Evolutionary conservation across 2,888 invertebrate genomes (phyloP), one percentile per base, ranked within the genome.

Genomic region (Nymphalis polychloros): DNA sequence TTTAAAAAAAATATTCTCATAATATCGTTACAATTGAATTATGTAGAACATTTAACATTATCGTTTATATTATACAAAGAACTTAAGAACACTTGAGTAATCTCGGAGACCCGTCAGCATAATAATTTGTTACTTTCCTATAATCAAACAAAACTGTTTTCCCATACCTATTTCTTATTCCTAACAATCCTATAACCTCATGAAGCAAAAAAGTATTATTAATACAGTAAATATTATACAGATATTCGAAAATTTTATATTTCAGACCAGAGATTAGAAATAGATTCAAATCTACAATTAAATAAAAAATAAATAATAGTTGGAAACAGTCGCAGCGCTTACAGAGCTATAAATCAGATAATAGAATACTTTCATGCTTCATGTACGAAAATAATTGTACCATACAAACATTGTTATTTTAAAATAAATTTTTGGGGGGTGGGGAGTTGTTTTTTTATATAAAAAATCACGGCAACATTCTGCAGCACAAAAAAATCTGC

Each of bases 131-230:
- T 77, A 75, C 74, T 85, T 84, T 84, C 86, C 84, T 86, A 85
- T 84, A 79, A 84, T 81, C 80, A 84, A 86, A 87, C 81, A 80
- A 86, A 87, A 84, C 82, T 81, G 86, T 83, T 81, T 57, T 84
- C 81, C 86, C 86, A 84, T 88, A 89, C 85, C 89, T 90, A 90
- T 86, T 83, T 84, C 84, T 86, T 89, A 89, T 79, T 84, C 84
- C 89, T 90, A 90, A 88, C 86, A 84, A 84, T 86, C 86, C 87
- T 89, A 89, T 86, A 81, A 90, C 83, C 80, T 87, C 90, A 91
- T 91, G 91, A 91, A 91, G 91, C 91, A 91, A 84, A 89, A 91
- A 91, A 91, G 91, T 90, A 91, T 90, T 90, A 91, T 90, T 88
- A 89, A 89, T 89, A 87, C 81, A 87, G 82, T 87, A 82, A 84